Evolutionary conservation across 2,888 invertebrate genomes (phyloP).

Genomic region (Leptopterna dolabrata): DNA sequence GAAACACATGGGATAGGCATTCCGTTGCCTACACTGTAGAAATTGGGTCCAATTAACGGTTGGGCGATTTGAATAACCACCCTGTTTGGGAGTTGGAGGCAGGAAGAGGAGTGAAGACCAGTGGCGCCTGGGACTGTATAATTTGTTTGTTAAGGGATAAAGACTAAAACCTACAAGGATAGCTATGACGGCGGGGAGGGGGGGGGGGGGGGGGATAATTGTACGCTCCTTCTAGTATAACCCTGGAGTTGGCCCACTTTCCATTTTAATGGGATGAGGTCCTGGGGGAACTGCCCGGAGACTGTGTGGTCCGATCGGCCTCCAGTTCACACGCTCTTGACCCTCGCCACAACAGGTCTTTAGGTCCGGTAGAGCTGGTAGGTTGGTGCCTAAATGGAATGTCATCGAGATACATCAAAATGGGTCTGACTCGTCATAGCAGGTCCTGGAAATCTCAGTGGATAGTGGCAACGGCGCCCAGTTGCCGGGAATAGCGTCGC

Average conservation of each 20-base stretch:
- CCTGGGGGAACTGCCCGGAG: not conserved
- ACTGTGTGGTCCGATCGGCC: constrained; percentile 19
- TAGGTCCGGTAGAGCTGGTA: not conserved
- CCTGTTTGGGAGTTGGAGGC: not conserved
- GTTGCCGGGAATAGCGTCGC: no score
- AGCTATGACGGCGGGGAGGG: constrained; percentile 11
- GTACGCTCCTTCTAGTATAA: constrained; percentile 10
- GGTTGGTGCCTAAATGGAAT: not conserved
- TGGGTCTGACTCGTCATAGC: not conserved
- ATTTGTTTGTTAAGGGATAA: constrained; percentile 53
- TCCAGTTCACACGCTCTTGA: not conserved
- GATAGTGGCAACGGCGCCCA: no score
- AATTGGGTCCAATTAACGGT: constrained; percentile 51
- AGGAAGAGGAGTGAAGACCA: constrained; percentile 37
- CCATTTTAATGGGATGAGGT: constrained; percentile 38
- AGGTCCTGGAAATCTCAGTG: no score
- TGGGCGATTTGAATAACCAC: constrained; percentile 51
- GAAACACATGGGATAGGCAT: constrained; percentile 38
- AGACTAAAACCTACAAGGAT: constrained; percentile 53
- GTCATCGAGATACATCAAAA: not conserved
- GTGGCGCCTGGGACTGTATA: constrained; percentile 50
- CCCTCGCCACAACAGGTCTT: not conserved
- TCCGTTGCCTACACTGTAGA: constrained; percentile 31
- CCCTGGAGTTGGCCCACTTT: constrained; percentile 40
- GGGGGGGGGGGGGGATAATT: constrained; percentile 9